phyloP scores from a whole-genome alignment of 2,888 invertebrate genomes.

The Heliconius charithonia region DNA sequence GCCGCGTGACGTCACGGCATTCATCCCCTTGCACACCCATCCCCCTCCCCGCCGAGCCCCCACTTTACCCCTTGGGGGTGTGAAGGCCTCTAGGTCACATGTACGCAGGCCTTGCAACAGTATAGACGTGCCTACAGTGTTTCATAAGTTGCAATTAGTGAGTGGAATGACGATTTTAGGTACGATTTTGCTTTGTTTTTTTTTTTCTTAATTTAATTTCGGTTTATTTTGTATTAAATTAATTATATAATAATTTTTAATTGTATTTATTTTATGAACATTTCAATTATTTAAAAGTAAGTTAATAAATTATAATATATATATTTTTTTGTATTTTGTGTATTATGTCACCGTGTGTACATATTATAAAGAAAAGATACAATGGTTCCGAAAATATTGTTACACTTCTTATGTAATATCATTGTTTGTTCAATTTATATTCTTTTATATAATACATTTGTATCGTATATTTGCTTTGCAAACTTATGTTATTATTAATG shows the following conservation, averaged over 20 bases:
- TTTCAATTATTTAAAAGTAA: no score
- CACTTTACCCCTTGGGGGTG: constrained; percentile 62
- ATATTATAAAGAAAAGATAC: background rate
- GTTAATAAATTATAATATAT: background rate
- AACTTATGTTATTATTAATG: background rate
- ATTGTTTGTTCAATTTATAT: background rate
- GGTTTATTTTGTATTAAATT: background rate
- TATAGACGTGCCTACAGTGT: constrained; percentile 58
- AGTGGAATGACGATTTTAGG: constrained; percentile 73
- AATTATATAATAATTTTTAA: background rate
- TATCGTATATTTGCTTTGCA: background rate
- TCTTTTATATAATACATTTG: constrained; percentile 1
- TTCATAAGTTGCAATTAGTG: constrained; percentile 51
- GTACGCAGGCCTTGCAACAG: constrained; percentile 61
- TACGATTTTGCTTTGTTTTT: constrained; percentile 51
- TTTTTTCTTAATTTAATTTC: constrained; percentile 1
- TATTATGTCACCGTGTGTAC: constrained; percentile 2
- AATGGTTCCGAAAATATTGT: background rate
- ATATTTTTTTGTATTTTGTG: background rate
- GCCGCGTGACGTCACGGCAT: constrained; percentile 79
- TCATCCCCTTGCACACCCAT: constrained; percentile 55
- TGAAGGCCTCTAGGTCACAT: constrained; percentile 75
- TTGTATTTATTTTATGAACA: background rate
- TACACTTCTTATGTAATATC: constrained; percentile 2
- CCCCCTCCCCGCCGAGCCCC: constrained; percentile 49